Percentiles rank a stretch among this genome's conserved stretches.
Evolutionary conservation across 2,888 invertebrate genomes (phyloP).

Genomic region (Pemphredon lugubris): DNA sequence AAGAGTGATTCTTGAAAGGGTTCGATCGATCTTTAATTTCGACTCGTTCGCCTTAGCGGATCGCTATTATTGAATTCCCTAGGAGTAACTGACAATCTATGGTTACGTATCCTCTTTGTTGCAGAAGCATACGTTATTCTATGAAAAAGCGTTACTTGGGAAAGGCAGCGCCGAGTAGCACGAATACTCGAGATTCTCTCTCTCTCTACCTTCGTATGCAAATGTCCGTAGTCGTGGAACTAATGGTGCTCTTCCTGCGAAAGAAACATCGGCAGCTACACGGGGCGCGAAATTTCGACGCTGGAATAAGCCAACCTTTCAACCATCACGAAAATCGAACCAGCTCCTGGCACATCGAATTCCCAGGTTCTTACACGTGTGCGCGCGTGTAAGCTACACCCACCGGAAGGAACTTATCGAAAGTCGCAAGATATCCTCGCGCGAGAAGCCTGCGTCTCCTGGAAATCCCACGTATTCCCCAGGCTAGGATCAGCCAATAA

Average conservation of each 20-base stretch:
- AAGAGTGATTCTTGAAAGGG: too few species aligned
- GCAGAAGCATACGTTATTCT: too few species aligned
- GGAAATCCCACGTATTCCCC: neutral
- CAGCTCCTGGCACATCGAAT: conserved; percentile 15
- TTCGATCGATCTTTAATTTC: too few species aligned
- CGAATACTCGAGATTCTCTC: too few species aligned
- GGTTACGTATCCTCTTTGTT: too few species aligned
- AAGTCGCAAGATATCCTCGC: neutral
- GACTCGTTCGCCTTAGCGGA: too few species aligned
- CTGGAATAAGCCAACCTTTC: conserved; percentile 10
- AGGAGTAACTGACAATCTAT: too few species aligned
- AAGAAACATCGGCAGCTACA: neutral
- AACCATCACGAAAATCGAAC: conserved; percentile 35
- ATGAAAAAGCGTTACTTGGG: too few species aligned
- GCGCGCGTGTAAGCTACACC: neutral
- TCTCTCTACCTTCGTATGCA: too few species aligned
- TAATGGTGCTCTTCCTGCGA: neutral
- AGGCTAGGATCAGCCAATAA: conserved; percentile 17
- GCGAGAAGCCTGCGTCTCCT: neutral
- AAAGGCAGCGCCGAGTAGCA: too few species aligned
- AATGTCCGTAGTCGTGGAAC: neutral
- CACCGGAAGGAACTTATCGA: conserved; percentile 8
- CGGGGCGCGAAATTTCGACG: conserved; percentile 14
- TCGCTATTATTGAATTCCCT: too few species aligned
- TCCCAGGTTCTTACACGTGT: conserved; percentile 10